Conservation (phyloP, 2,888 invertebrate genomes). For the Parochlus steinenii region DNA sequence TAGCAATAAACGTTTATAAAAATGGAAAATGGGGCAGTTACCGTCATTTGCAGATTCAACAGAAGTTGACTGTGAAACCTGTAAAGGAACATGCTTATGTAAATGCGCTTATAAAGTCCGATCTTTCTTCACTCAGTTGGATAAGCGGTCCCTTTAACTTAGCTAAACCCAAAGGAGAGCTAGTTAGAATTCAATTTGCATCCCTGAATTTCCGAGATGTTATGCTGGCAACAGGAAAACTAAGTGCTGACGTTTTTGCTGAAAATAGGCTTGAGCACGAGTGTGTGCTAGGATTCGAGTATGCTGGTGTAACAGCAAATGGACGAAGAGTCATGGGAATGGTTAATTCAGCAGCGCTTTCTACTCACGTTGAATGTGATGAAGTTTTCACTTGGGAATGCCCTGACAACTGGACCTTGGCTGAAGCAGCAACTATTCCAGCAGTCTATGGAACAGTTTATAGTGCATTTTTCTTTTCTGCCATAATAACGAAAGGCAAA, state of each 20-base stretch:
- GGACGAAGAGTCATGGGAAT: slow-evolving; percentile 40
- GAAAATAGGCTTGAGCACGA: slow-evolving; percentile 39
- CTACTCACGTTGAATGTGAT: slow-evolving; percentile 26
- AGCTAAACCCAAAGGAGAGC: slow-evolving; percentile 21
- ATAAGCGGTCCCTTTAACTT: slow-evolving; percentile 41
- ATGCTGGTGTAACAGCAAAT: slow-evolving; percentile 35
- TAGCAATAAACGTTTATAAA: slow-evolving; percentile 55
- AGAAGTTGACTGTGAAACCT: slow-evolving; percentile 27
- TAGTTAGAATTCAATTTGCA: slow-evolving; percentile 44
- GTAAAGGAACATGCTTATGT: slow-evolving; percentile 46
- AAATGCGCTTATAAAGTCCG: slow-evolving; percentile 55
- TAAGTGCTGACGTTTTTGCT: slow-evolving; percentile 63
- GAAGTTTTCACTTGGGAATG: slow-evolving; percentile 42
- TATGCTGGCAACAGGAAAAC: slow-evolving; percentile 74
- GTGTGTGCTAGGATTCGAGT: slow-evolving; percentile 43
- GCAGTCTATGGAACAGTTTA: slow-evolving; percentile 48
- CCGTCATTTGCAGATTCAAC: slow-evolving; percentile 44
- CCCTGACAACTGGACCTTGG: slow-evolving; percentile 46
- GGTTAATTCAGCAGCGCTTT: slow-evolving; percentile 12
- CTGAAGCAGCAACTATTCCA: slow-evolving; percentile 53
- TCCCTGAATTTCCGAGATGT: slow-evolving; percentile 79
- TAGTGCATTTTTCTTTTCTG: slow-evolving; percentile 43
- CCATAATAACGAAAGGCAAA: slow-evolving; percentile 58
- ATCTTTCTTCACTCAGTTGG: slow-evolving; percentile 61
- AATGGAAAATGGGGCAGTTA: slow-evolving; percentile 54